Conservation (phyloP, 1,140 invertebrate genomes). For the Belonocnema kinseyi region DNA sequence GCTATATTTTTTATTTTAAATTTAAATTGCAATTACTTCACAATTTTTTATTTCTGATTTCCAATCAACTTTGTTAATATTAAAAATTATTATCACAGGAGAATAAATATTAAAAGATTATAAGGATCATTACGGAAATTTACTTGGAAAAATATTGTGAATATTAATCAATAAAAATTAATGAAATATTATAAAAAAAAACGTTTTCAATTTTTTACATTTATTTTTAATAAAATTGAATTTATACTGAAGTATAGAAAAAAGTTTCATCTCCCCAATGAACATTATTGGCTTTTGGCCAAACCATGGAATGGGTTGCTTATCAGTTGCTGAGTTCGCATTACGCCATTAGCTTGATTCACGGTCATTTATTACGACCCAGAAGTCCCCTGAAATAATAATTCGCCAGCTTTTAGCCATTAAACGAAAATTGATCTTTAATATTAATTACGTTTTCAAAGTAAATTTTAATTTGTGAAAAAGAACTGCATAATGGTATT, state of each 20-base stretch:
- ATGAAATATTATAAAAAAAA: neutral
- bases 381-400: constrained; percentile 11
- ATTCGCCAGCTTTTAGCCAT: neutral
- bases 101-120: too few relatives aligned
- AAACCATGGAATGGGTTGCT: constrained; percentile 59
- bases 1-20: too few relatives aligned
- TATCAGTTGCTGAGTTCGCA: constrained; percentile 68
- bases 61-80: too few relatives aligned
- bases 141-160: neutral
- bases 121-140: too few relatives aligned
- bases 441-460: neutral
- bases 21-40: too few relatives aligned
- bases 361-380: constrained; percentile 4
- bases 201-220: neutral
- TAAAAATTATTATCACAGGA: too few relatives aligned
- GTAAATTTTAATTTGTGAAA: neutral
- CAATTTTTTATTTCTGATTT: too few relatives aligned
- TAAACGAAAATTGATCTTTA: neutral
- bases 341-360: constrained; percentile 43
- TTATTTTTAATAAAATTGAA: neutral
- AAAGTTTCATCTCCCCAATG: constrained; percentile 22
- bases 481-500: too few relatives aligned
- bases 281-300: constrained; percentile 62
- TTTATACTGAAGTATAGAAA: neutral
- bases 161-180: neutral